Evolutionary conservation across 2,888 invertebrate genomes (phyloP).

Genomic region (Drosophila mettleri): DNA sequence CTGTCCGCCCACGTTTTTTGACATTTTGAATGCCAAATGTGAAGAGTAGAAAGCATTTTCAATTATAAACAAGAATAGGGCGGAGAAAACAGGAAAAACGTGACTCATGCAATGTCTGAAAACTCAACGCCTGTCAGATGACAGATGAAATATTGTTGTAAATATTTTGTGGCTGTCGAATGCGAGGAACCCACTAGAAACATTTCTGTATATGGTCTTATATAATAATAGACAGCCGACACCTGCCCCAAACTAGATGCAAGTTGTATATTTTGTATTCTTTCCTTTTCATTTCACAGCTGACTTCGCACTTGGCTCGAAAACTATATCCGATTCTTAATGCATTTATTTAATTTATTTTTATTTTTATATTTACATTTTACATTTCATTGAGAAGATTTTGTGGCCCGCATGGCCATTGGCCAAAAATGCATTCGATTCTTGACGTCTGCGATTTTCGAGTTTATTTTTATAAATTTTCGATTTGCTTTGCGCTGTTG

Average conservation of each 20-base stretch:
- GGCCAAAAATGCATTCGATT: conserved; percentile 47
- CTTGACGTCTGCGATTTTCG: conserved; percentile 61
- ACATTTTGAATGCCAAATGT: conserved; percentile 25
- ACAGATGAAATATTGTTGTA: conserved; percentile 35
- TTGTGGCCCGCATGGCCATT: conserved; percentile 15
- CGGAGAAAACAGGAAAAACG: background rate
- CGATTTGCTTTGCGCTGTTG: conserved; percentile 32
- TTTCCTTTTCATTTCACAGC: conserved; percentile 45
- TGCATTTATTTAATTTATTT: conserved; percentile 4
- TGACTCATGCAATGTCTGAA: conserved; percentile 32
- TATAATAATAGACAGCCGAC: conserved; percentile 11
- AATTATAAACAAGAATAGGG: conserved; percentile 27
- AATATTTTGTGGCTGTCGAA: conserved; percentile 15
- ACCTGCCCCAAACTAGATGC: conserved; percentile 39
- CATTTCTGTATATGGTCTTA: conserved; percentile 6
- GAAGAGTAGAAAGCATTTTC: conserved; percentile 3
- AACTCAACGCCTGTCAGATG: conserved; percentile 31
- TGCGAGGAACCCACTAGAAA: background rate
- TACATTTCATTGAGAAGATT: conserved; percentile 44
- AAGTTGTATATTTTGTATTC: too few relatives aligned
- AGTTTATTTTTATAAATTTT: conserved; percentile 45
- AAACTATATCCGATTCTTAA: conserved; percentile 18
- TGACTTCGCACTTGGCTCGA: conserved; percentile 27
- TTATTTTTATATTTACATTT: conserved; percentile 49
- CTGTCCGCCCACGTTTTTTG: conserved; percentile 37